These are phyloP conservation scores for Drosophila atroscutellata DNA, from an alignment of 2,888 invertebrate species.

Conservation along the genomic window DNA sequence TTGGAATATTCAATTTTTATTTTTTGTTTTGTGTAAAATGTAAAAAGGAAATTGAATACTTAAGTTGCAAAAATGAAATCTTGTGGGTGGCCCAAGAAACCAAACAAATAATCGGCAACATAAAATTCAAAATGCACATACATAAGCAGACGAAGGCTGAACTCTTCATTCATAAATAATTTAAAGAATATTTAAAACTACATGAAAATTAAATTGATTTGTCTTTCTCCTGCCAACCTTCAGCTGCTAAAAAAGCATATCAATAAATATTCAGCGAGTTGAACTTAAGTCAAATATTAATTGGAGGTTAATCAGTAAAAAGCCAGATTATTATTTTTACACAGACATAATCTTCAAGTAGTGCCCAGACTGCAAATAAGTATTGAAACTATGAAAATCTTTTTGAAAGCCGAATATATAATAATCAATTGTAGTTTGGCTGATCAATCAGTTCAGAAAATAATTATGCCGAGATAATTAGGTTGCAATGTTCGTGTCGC, in stretches of 20 bases:
- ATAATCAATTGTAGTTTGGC: background rate
- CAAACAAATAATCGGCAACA: background rate
- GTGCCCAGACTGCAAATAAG: background rate
- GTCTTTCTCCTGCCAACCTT: background rate
- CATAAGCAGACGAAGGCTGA: background rate
- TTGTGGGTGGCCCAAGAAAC: background rate
- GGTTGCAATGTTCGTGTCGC: background rate
- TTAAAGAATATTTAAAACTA: background rate
- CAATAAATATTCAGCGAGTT: background rate
- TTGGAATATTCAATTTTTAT: background rate
- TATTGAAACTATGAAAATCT: background rate
- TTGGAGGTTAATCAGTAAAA: background rate
- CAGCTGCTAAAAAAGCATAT: background rate
- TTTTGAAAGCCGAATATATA: background rate
- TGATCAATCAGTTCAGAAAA: background rate
- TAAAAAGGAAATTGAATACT: background rate
- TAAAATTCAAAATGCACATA: background rate
- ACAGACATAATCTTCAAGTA: background rate
- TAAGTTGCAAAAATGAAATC: background rate
- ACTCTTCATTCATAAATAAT: background rate
- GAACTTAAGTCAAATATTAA: background rate
- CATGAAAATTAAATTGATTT: background rate
- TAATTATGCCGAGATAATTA: background rate
- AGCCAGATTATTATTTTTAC: background rate
- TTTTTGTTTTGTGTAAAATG: background rate